Evolutionary conservation across 2,113 vertebrate genomes (phyloP), one percentile per base, ranked within the genome.

Genomic region (Labeo catla): DNA sequence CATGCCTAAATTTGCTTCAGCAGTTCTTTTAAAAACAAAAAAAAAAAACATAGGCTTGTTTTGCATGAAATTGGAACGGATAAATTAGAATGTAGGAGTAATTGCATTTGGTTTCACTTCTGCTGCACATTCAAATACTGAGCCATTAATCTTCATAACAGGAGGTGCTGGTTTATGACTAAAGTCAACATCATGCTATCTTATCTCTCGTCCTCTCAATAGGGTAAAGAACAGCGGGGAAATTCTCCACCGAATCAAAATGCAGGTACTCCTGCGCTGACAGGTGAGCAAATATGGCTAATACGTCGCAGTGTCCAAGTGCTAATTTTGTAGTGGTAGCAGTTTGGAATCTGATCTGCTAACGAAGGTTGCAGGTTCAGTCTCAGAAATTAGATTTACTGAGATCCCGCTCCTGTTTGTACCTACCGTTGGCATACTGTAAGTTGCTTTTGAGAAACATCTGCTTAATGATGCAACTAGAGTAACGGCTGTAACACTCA

Each of bases 211-310:
- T 83, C 50, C 11, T 83, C 2, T 90, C 89, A 90, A 87, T 94
- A 98, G 96, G 95, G 93, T 89, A 97, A 98, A 89, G 95, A 99
- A 92, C 97, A 96, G 94, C 96, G 95, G 88, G 97, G 93, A 89
- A 97, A 96, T 94, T 97, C 96, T 90, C 93, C 96, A 12, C 95
- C 96, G 66, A 97, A 93, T 93, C 95, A 95, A 92, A 95, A 96
- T 95, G 94, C 96, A 96, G 96, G 96, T 96, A 95, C 95, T 92
- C 92, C 96, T 83, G 95, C 95, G 83, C 94, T 95, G 92, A 89
- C 96, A 92, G 97, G 97, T 98, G 93, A 95, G 96, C 91, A 79
- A 85, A 57, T 10, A 45, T 34, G 45, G n/a, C 34, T 16, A 34
- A 28, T 28, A 28, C 28, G 28, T 28, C 28, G 73, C 72, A n/a